These are phyloP conservation scores for Neodontobutis hainanensis DNA, from an alignment of 2,113 vertebrate species.

Conservation along the genomic window DNA sequence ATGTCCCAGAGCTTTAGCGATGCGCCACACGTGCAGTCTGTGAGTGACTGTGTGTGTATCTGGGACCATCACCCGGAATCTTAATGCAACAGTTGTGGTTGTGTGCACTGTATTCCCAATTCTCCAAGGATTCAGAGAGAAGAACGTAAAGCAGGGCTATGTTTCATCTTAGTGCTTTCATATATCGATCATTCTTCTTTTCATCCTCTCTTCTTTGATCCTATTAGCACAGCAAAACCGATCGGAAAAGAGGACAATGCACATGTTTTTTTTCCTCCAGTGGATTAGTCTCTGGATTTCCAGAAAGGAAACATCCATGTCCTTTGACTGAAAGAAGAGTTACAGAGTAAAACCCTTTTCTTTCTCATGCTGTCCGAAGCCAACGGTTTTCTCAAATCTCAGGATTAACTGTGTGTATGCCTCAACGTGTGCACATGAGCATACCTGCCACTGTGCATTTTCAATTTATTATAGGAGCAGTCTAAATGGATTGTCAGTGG, in stretches of 20 bases:
- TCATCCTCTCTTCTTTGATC: slow-evolving; percentile 45
- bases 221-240: slow-evolving; percentile 51
- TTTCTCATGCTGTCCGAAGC: slow-evolving; percentile 41
- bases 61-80: slow-evolving; percentile 44
- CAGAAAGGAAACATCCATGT: slow-evolving; percentile 21
- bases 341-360: slow-evolving; percentile 29
- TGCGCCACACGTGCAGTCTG: slow-evolving; percentile 34
- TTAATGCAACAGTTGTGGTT: slow-evolving; percentile 28
- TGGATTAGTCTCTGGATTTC: slow-evolving; percentile 38
- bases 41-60: slow-evolving; percentile 53
- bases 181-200: slow-evolving; percentile 54
- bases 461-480: not conserved
- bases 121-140: slow-evolving; percentile 40
- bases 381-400: not conserved
- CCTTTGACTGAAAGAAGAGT: slow-evolving; percentile 30
- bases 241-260: slow-evolving; percentile 24
- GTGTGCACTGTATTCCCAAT: slow-evolving; percentile 39
- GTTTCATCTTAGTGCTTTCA: slow-evolving; percentile 49
- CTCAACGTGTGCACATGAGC: slow-evolving; percentile 9
- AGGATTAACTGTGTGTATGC: slow-evolving; percentile 14
- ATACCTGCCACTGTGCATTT: not conserved
- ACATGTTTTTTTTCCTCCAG: slow-evolving; percentile 7
- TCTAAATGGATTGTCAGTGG: not conserved
- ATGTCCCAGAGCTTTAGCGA: slow-evolving; percentile 52
- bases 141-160: slow-evolving; percentile 22